Conservation (phyloP, 2,888 invertebrate species). For the Steinernema carpocapsae region DNA sequence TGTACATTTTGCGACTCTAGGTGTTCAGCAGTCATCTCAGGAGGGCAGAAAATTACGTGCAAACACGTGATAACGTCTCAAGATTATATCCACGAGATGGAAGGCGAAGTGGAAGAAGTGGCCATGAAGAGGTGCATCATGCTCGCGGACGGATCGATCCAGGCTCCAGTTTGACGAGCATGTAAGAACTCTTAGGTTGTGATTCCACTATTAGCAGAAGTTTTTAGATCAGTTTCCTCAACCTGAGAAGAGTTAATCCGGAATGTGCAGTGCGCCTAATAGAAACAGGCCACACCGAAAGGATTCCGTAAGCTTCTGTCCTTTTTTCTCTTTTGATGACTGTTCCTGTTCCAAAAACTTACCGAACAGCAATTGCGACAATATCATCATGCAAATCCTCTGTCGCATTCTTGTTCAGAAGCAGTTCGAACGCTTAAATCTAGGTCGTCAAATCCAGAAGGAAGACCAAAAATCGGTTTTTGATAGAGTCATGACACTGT, state of each 20-base stretch:
- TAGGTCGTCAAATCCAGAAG: too few relatives aligned
- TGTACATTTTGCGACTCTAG: constrained; percentile 37
- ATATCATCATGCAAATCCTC: too few relatives aligned
- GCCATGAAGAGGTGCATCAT: constrained; percentile 43
- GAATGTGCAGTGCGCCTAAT: constrained; percentile 36
- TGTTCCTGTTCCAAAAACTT: not conserved
- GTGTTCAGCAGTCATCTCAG: constrained; percentile 60
- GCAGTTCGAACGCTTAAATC: too few relatives aligned
- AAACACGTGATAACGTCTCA: constrained; percentile 49
- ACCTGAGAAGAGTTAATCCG: constrained; percentile 41
- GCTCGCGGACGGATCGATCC: constrained; percentile 49
- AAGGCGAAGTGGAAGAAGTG: not conserved
- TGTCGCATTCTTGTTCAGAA: too few relatives aligned
- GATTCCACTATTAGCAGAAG: too few relatives aligned
- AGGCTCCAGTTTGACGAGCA: constrained; percentile 45
- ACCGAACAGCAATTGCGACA: too few relatives aligned
- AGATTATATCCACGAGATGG: constrained; percentile 42
- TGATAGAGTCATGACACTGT: too few relatives aligned
- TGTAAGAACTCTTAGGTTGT: constrained; percentile 34
- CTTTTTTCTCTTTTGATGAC: too few relatives aligned
- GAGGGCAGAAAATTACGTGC: constrained; percentile 57
- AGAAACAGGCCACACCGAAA: constrained; percentile 54
- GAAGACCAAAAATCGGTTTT: too few relatives aligned
- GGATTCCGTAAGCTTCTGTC: constrained; percentile 57
- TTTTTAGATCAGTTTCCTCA: constrained; percentile 51